Evolutionary conservation across 1,140 invertebrate species (phyloP), one percentile per base, ranked within the genome.

Genomic region (Lucilia cuprina): DNA sequence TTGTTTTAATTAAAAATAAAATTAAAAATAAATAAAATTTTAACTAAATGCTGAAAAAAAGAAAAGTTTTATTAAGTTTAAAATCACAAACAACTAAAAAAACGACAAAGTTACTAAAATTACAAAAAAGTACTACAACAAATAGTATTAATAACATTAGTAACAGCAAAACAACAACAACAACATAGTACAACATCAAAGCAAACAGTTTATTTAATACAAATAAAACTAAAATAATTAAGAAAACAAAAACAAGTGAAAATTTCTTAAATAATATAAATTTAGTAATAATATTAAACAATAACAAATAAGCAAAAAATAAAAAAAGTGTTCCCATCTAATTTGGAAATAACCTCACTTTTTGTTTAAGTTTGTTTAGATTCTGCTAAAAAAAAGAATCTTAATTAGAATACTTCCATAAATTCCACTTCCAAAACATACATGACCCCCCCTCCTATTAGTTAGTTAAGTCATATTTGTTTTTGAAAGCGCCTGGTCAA

Each of bases 101-200:
- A 47, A 80, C 41, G 77, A 80, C 41, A 80, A 80, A 80, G 25
- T 80, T 80, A 30, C 41, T 10, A 80, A 50, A 41, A 9, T 78
- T 17, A 47, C 75, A 47, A 41, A 41, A n/a, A 41, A 47, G 41
- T 80, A 80, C 77, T 80, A 78, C 13, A 9, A 9, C 7, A 41
- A 41, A 3, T 41, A 41, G 41, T 41, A 41, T 10, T 10, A 7
- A 7, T 8, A 10, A 2, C 5, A 41, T 41, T 41, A 41, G 41
- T 41, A 41, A 41, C 41, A 41, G 41, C 41, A 41, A 41, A 41
- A 41, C 41, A 41, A 41, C 21, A 25, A 74, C 70, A n/a, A 78
- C 14, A 17, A 78, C 34, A 19, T 35, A 41, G 75, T 80, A 49
- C 21, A 21, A 30, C 77, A 80, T 25, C 50, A 80, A 0, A 47